Conservation (phyloP, 2,113 vertebrate species). For the Regulus satrapa region DNA sequence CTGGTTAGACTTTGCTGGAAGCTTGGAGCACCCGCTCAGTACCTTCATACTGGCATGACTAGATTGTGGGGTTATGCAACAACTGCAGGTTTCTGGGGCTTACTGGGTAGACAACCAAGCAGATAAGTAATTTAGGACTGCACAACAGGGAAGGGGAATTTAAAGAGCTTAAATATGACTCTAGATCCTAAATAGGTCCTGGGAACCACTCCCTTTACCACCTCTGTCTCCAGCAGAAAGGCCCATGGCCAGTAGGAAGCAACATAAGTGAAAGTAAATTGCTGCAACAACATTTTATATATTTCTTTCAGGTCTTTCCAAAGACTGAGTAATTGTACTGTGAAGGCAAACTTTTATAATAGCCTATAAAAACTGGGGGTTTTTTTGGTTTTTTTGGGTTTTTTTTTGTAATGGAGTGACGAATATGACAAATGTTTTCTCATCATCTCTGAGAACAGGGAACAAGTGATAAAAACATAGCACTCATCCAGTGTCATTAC, state of each 20-base stretch:
- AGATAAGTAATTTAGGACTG: not conserved
- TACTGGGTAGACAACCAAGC: not conserved
- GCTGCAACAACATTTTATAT: rapidly evolving
- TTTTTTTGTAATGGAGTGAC: not conserved
- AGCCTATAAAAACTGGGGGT: not conserved
- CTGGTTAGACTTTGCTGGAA: not conserved
- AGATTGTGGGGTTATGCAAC: not conserved
- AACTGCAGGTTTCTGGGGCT: not conserved
- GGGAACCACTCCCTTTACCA: not conserved
- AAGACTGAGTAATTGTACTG: not conserved
- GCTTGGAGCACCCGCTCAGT: not conserved
- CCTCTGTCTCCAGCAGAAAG: not conserved
- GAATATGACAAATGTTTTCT: not conserved
- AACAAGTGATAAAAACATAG: not conserved
- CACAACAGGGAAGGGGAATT: not conserved
- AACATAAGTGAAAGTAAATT: not conserved
- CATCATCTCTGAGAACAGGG: not conserved
- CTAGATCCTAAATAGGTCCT: not conserved
- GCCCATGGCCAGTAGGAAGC: not conserved
- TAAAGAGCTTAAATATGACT: not conserved
- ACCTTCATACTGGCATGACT: not conserved
- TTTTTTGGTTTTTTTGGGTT: not conserved
- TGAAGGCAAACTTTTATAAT: not conserved
- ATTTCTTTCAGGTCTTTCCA: not conserved
- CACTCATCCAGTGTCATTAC: not conserved